Conservation (phyloP, 2,888 invertebrate species). For the Dilophus febrilis region DNA sequence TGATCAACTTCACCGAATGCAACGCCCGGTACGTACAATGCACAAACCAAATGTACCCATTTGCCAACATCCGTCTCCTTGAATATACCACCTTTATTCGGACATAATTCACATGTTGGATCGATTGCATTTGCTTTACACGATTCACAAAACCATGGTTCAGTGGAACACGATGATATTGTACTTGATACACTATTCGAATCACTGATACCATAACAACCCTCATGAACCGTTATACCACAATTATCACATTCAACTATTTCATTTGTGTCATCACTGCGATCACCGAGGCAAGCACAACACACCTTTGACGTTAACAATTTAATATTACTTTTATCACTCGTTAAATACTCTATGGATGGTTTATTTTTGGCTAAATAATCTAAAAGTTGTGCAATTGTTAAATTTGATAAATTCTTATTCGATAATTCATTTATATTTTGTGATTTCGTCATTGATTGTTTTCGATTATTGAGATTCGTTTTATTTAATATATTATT, state of each 20-base stretch:
- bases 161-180: constrained; percentile 86
- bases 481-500: too few species aligned
- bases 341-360: neutral
- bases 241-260: constrained; percentile 96
- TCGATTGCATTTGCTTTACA: constrained; percentile 80
- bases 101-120: constrained; percentile 90
- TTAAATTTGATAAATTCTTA: neutral
- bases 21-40: constrained; percentile 91
- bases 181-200: constrained; percentile 82
- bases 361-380: neutral
- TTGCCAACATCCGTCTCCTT: constrained; percentile 96
- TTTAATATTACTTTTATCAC: constrained; percentile 18
- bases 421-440: constrained; percentile 2
- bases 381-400: neutral
- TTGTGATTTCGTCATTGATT: neutral
- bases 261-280: constrained; percentile 85
- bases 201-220: constrained; percentile 90
- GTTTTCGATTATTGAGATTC: constrained; percentile 3
- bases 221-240: constrained; percentile 92
- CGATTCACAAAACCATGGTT: constrained; percentile 99
- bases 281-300: constrained; percentile 82
- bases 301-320: constrained; percentile 65
- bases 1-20: constrained; percentile 92
- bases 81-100: constrained; percentile 77
- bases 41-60: constrained; percentile 97